phyloP scores from a whole-genome alignment of 2,888 invertebrate species.

The Nipponacmea schrenckii region DNA sequence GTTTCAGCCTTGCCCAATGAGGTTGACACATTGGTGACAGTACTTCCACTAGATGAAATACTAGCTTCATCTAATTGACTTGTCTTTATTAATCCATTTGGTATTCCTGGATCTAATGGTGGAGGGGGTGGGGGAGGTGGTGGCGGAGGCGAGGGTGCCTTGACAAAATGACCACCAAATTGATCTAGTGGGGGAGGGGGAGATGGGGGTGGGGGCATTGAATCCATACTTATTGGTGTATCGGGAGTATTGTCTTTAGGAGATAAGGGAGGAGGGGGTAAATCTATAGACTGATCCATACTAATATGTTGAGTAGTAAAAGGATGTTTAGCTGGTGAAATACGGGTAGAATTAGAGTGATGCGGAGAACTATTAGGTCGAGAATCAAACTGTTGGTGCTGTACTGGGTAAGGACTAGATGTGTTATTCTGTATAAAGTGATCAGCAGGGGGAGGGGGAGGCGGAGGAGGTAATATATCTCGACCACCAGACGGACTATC shows the following conservation, averaged over 20 bases:
- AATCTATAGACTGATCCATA: constrained; percentile 27
- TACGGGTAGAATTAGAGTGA: constrained; percentile 12
- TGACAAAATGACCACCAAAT: constrained; percentile 61
- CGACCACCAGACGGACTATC: constrained; percentile 43
- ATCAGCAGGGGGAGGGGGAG: constrained; percentile 50
- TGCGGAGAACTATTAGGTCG: constrained; percentile 1
- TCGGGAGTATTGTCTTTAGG: constrained; percentile 29
- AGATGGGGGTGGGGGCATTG: constrained; percentile 74
- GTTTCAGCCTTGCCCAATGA: constrained; percentile 35
- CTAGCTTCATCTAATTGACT: constrained; percentile 49
- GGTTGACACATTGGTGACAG: constrained; percentile 46
- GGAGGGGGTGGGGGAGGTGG: constrained; percentile 80
- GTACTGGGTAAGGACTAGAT: constrained; percentile 8
- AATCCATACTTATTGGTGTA: constrained; percentile 51
- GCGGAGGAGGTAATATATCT: constrained; percentile 66
- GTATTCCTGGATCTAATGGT: constrained; percentile 69
- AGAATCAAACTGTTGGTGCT: not conserved
- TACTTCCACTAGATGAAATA: constrained; percentile 53
- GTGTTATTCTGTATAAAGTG: constrained; percentile 12
- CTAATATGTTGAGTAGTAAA: constrained; percentile 15
- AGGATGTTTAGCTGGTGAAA: constrained; percentile 28
- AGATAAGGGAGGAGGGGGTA: constrained; percentile 35
- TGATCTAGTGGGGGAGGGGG: constrained; percentile 66
- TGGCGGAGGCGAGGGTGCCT: constrained; percentile 73
- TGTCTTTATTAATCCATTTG: constrained; percentile 27